Conservation (phyloP, 2,113 vertebrate genomes). For the Protobothrops flavoviridis region DNA sequence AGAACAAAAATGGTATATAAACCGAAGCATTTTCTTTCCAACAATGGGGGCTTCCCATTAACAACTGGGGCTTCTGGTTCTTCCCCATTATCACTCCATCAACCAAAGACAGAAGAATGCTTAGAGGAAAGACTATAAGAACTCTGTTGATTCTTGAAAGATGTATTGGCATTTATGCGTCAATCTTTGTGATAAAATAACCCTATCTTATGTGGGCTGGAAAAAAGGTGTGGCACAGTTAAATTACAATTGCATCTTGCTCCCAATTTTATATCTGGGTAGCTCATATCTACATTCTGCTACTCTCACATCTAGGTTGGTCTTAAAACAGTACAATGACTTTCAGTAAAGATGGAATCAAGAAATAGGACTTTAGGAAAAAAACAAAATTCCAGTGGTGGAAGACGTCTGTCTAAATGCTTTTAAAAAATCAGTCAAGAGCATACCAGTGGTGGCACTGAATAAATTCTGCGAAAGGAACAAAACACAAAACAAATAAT, state of each 20-base stretch:
- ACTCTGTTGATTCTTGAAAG: background rate
- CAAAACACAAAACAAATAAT: conserved; percentile 13
- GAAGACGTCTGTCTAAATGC: background rate
- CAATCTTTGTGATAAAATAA: background rate
- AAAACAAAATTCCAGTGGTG: background rate
- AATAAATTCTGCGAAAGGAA: background rate
- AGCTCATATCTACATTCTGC: too few relatives aligned
- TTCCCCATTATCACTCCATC: background rate
- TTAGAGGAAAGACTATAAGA: background rate
- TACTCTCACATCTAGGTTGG: background rate
- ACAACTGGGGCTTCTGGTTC: background rate
- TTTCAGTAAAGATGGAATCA: background rate
- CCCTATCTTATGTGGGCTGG: background rate
- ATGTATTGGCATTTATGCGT: background rate
- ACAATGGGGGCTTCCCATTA: background rate
- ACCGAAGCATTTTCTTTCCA: background rate
- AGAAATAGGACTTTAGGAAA: background rate
- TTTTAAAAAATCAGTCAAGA: background rate
- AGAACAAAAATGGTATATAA: background rate
- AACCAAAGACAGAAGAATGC: background rate
- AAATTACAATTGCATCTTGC: background rate
- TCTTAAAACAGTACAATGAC: background rate
- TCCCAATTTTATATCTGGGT: background rate
- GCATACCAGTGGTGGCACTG: background rate
- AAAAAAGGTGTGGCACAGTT: background rate